Evolutionary conservation across 1,140 invertebrate species (phyloP).

Genomic region (Dendroctonus ponderosae): DNA sequence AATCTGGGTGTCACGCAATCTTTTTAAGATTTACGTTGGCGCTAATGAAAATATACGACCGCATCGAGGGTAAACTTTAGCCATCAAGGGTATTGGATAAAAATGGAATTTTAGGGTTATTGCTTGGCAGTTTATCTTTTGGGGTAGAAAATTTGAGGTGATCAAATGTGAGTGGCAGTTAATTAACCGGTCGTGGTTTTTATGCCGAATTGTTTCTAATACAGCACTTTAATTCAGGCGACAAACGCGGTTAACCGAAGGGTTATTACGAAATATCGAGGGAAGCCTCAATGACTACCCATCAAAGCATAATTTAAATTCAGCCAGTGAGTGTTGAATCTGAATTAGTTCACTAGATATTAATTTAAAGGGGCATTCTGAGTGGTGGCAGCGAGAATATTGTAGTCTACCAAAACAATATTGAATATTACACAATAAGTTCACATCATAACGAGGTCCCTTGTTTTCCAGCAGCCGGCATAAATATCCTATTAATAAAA

Average conservation of each 20-base stretch:
- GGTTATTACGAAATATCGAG: constrained; percentile 4
- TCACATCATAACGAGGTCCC: too few species aligned
- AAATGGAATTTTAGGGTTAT: constrained; percentile 21
- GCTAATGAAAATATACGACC: constrained; percentile 25
- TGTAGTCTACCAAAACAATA: too few species aligned
- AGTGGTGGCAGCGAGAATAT: background rate
- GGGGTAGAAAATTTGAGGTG: background rate
- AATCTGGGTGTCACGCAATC: constrained; percentile 26
- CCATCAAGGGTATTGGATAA: constrained; percentile 25
- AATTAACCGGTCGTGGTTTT: background rate
- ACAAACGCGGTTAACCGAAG: background rate
- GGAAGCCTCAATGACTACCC: background rate
- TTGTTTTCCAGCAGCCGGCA: too few species aligned
- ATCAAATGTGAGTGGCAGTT: background rate
- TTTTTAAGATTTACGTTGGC: constrained; percentile 26
- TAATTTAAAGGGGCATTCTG: constrained; percentile 7
- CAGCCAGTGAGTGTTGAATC: constrained; percentile 1
- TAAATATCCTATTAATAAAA: too few species aligned
- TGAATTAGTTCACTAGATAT: constrained; percentile 9
- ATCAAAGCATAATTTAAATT: constrained; percentile 8
- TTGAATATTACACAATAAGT: too few species aligned
- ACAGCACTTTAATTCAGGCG: background rate
- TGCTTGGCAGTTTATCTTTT: constrained; percentile 3
- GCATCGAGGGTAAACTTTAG: constrained; percentile 15
- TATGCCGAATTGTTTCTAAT: background rate